These are phyloP conservation scores for Willisornis vidua DNA, from an alignment of 2,113 vertebrate species.

Conservation along the genomic window DNA sequence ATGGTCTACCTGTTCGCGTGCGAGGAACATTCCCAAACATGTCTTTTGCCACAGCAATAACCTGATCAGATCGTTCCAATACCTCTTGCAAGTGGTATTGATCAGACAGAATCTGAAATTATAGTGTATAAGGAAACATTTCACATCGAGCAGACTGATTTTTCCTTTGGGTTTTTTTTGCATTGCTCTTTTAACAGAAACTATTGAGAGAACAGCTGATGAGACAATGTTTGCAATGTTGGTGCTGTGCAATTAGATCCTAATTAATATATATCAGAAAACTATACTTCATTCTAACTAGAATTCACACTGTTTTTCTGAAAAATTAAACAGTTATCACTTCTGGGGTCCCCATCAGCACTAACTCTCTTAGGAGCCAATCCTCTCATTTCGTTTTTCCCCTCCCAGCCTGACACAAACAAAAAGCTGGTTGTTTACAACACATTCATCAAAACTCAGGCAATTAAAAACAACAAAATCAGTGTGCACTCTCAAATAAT, in stretches of 20 bases:
- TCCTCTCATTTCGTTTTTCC: not conserved
- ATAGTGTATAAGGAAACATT: not conserved
- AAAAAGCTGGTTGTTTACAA: not conserved
- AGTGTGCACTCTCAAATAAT: not conserved
- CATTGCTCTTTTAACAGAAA: not conserved
- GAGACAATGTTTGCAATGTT: not conserved
- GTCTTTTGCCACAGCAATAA: conserved; percentile 84
- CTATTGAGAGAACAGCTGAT: not conserved
- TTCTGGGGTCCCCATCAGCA: not conserved
- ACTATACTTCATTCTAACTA: not conserved
- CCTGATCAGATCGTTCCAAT: conserved; percentile 83
- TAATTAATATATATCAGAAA: not conserved
- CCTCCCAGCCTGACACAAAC: not conserved
- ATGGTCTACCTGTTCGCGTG: conserved; percentile 82
- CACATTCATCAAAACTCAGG: not conserved
- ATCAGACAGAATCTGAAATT: conserved; percentile 86
- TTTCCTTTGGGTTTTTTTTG: not conserved
- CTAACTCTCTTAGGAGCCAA: not conserved
- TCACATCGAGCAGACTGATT: not conserved
- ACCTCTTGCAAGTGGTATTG: conserved; percentile 86
- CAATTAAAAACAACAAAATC: not conserved
- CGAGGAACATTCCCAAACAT: conserved; percentile 83
- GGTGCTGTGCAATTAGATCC: not conserved
- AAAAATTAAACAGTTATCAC: not conserved
- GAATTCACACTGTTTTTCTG: not conserved